These are phyloP conservation scores for Emmelina monodactyla DNA, from an alignment of 2,888 invertebrate species.

Conservation along the genomic window DNA sequence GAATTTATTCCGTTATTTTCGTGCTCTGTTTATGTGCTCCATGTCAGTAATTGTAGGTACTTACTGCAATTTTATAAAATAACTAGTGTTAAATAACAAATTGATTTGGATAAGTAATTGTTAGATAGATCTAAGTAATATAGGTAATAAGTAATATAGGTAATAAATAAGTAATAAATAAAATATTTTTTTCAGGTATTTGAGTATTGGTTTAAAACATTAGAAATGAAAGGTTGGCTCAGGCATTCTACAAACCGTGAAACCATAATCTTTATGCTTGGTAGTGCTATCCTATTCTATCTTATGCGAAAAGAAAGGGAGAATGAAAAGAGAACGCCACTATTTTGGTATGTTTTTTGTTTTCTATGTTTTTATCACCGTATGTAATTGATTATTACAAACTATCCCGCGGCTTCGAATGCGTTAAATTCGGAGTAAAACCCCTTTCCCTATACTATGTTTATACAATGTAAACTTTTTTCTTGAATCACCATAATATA, in stretches of 20 bases:
- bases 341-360: conserved; percentile 43
- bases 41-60: too few species aligned
- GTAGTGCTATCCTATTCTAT: conserved; percentile 59
- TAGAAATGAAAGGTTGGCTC: conserved; percentile 58
- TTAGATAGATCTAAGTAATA: too few species aligned
- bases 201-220: conserved; percentile 54
- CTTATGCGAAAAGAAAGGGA: conserved; percentile 52
- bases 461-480: too few species aligned
- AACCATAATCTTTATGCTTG: conserved; percentile 54
- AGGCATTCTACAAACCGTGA: conserved; percentile 45
- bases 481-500: too few species aligned
- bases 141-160: too few species aligned
- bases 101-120: too few species aligned
- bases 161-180: background rate
- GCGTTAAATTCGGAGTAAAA: too few species aligned
- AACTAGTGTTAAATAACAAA: too few species aligned
- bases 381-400: background rate
- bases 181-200: conserved; percentile 36
- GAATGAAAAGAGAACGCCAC: conserved; percentile 44
- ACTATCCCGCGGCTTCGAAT: background rate
- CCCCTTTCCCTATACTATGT: too few species aligned
- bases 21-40: too few species aligned
- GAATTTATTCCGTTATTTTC: too few species aligned
- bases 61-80: too few species aligned
- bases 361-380: conserved; percentile 1